A percentile compares a stretch with the other conserved stretches of the same genome.
Conservation (phyloP, 2,888 invertebrate species). For the Cyclophora punctaria region DNA sequence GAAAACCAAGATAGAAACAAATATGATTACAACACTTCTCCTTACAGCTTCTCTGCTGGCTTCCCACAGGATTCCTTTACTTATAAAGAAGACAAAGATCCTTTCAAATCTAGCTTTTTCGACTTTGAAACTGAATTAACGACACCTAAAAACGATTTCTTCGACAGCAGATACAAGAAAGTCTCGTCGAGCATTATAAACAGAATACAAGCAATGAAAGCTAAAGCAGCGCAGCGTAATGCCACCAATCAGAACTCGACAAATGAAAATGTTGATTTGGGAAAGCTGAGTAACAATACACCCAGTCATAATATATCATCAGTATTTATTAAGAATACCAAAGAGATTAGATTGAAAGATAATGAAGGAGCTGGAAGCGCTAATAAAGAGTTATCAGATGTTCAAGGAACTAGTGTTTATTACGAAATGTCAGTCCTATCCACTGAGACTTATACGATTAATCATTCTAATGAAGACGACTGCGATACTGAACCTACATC, state of each 20-base stretch:
- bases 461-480: conserved; percentile 51
- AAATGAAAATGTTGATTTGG: conserved; percentile 53
- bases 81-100: conserved; percentile 39
- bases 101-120: conserved; percentile 54
- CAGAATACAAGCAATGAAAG: conserved; percentile 55
- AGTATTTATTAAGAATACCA: conserved; percentile 72
- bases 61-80: conserved; percentile 43
- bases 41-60: conserved; percentile 50
- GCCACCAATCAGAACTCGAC: conserved; percentile 38
- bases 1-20: conserved; percentile 43
- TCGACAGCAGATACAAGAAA: conserved; percentile 69
- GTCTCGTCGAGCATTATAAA: conserved; percentile 71
- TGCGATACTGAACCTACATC: conserved; percentile 54
- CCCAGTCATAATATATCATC: conserved; percentile 60
- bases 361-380: conserved; percentile 56
- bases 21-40: conserved; percentile 43
- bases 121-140: conserved; percentile 62
- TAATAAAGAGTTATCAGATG: conserved; percentile 59
- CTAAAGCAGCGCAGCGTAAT: conserved; percentile 41
- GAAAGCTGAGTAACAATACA: conserved; percentile 59
- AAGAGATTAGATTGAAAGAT: conserved; percentile 63
- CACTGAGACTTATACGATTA: conserved; percentile 61
- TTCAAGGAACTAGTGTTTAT: conserved; percentile 69
- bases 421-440: conserved; percentile 68
- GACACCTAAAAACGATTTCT: conserved; percentile 70